A percentile compares a stretch with the other conserved stretches of the same genome.
These are phyloP conservation scores for Euschistus heros DNA, from an alignment of 1,140 invertebrate species.

Conservation along the genomic window DNA sequence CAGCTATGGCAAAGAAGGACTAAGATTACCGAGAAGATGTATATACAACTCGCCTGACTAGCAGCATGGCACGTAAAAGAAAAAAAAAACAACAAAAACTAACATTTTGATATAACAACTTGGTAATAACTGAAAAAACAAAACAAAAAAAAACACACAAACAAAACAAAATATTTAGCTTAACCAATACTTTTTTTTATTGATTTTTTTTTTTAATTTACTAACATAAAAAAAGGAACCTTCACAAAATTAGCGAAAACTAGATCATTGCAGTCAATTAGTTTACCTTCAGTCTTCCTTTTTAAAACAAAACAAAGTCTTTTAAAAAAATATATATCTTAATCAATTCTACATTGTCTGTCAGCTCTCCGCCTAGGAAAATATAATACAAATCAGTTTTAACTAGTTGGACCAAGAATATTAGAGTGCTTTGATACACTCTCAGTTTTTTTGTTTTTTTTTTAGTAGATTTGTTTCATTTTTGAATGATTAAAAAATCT, in stretches of 20 bases:
- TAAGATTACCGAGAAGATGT: not conserved
- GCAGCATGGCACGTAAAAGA: conserved; percentile 10
- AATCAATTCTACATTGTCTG: conserved; percentile 5
- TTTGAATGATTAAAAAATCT: not conserved
- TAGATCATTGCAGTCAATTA: conserved; percentile 15
- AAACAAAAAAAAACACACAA: no score
- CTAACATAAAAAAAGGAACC: conserved; percentile 13
- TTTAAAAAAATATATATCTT: conserved; percentile 18
- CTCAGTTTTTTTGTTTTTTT: not conserved
- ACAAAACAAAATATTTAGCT: not conserved
- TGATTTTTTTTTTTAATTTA: not conserved
- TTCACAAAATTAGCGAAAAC: conserved; percentile 9
- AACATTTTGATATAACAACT: conserved; percentile 5
- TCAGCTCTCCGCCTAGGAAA: not conserved
- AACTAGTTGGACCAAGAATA: conserved; percentile 14
- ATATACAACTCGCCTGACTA: conserved; percentile 11
- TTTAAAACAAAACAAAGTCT: conserved; percentile 17
- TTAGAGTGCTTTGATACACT: not conserved
- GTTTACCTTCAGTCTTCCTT: conserved; percentile 17
- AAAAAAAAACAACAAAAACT: conserved; percentile 5
- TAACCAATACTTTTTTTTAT: not conserved
- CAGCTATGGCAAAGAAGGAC: no score
- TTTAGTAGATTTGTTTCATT: not conserved
- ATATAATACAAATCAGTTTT: conserved; percentile 3
- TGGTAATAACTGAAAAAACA: conserved; percentile 4